Conservation (phyloP, 2,113 vertebrate genomes). For the Haemorhous mexicanus region DNA sequence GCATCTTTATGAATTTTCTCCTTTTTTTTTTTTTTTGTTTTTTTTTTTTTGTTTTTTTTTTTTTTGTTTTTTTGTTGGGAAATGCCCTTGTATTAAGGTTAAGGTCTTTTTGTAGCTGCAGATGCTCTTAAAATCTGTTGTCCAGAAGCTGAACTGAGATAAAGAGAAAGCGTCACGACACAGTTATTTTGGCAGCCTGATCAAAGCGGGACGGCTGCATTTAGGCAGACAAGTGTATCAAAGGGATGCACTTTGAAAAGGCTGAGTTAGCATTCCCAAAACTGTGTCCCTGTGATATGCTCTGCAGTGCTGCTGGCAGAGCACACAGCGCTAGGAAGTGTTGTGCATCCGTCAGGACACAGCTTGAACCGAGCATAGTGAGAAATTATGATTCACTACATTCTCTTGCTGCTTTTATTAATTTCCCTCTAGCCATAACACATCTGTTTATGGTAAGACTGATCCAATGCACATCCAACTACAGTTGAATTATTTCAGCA, state of each 20-base stretch:
- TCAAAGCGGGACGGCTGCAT: neutral
- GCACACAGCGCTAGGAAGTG: neutral
- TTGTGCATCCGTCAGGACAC: neutral
- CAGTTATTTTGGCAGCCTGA: conserved; percentile 26
- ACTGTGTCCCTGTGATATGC: neutral
- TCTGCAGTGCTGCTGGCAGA: neutral
- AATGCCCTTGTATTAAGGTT: neutral
- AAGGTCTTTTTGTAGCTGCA: conserved; percentile 7
- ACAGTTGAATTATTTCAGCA: neutral
- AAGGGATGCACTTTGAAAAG: conserved; percentile 16
- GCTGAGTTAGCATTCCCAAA: conserved; percentile 8
- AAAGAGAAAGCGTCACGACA: neutral
- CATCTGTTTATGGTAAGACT: neutral
- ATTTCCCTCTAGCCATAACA: conserved; percentile 5
- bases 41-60: neutral
- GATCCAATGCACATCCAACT: neutral
- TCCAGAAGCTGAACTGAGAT: conserved; percentile 28
- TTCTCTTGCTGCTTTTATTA: neutral
- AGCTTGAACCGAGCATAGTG: neutral
- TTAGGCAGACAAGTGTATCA: conserved; percentile 32
- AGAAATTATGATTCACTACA: neutral
- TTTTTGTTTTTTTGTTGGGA: neutral
- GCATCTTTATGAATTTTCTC: neutral
- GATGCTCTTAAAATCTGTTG: conserved; percentile 27
- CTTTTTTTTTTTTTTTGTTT: neutral